Evolutionary conservation across 2,888 invertebrate species (phyloP), one percentile per base, ranked within the genome.

Genomic region (Drosophila limbata): DNA sequence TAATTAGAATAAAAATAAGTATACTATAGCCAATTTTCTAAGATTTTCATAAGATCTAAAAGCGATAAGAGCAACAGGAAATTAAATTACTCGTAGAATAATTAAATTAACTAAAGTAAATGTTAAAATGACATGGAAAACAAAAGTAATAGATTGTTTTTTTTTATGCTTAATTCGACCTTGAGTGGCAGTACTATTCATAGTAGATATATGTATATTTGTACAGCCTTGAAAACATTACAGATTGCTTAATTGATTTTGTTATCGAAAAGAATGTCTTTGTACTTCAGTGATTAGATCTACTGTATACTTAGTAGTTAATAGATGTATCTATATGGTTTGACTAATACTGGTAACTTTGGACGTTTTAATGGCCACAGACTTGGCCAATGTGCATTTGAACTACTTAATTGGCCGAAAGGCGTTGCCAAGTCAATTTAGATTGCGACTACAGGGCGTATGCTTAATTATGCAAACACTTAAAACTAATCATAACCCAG

Each of bases 391-490:
- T 63, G 69, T 65, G 59, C 60, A 73, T 60, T 68, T 66, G 67
- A 84, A 31, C 19, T 45, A 69, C 57, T 81, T 82, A 86, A 83
- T 79, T 81, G 82, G 50, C 50, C 52, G 37, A 64, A 68, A 72
- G 73, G 73, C 63, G 73, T 56, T 47, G n/a, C 42, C 25, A 6
- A 19, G 51, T 17, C 52, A 61, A 73, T 66, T 73, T 57, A 52
- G 42, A 75, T 73, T 45, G 69, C 45, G 68, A 56, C 15, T 70
- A 77, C 86, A 88, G 86, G 88, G 85, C 84, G 85, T 85, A 84
- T 86, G 76, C 88, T 88, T 86, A 84, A 86, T 86, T 86, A 86
- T 86, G 84, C 82, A 76, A 78, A 82, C 84, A 62, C 77, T 86
- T 63, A 65, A 56, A 59, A 62, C 48, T 86, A 86, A 86, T 86